Evolutionary conservation across 2,797 vertebrate species (phyloP), one percentile per base, ranked within the genome.

Genomic region (Gymnothorax javanicus): DNA sequence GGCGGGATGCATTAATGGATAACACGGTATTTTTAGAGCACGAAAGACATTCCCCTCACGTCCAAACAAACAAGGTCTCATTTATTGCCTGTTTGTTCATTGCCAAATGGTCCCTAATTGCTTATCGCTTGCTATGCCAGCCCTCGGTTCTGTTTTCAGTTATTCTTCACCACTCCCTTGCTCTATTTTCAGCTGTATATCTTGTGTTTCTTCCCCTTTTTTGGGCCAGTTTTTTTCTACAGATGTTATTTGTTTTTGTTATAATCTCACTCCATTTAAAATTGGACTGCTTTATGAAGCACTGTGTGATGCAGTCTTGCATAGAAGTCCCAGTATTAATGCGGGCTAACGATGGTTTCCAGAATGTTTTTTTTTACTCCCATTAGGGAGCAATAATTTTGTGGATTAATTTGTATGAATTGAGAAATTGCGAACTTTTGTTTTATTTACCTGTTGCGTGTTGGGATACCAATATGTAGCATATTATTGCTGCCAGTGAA

Each of bases 11-110:
- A 52, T 56, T 56, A 56, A 81, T 81, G 77, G 50, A 54, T 81
- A 81, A 56, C 52, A 17, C 50, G 1, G 77, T 81, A 81, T 81
- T 81, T 81, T 81, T 81, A 56, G 77, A 81, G 20, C 17, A 8
- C 3, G 20, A 52, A 56, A 54, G 77, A 56, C 77, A 56, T 54
- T 81, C 77, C 8, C 77, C 33, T 56, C 77, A 81, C 52, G 77
- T 54, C 52, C 33, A 77, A 43, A 50, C 15, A 52, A 81, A 56
- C 9, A 43, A 54, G 52, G 23, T 52, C 77, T 81, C 77, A 56
- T 81, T 81, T 9, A 23, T 9, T n/a, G 77, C 50, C n/a, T 56
- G n/a, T n/a, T 56, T 81, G 56, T 81, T 81, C 77, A 81, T 81
- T n/a, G 77, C 77, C 77, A 81, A 56, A 52, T 50, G 43, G 25